Conservation (phyloP, 2,888 invertebrate genomes). For the Lycophotia porphyrea region DNA sequence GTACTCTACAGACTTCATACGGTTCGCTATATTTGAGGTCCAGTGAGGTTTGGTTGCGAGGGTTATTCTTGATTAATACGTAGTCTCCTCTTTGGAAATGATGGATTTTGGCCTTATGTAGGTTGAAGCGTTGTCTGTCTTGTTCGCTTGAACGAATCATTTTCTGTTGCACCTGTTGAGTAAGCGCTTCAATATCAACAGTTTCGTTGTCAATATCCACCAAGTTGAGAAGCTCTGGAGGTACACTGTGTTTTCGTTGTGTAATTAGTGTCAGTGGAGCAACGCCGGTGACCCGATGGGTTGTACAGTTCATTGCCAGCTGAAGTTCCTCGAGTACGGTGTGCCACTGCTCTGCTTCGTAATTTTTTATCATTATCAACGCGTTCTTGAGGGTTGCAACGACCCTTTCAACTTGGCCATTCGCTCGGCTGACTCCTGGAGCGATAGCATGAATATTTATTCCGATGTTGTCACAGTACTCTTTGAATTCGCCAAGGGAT, state of each 20-base stretch:
- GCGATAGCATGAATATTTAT: slow-evolving; percentile 44
- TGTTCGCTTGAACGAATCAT: slow-evolving; percentile 3
- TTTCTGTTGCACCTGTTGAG: slow-evolving; percentile 29
- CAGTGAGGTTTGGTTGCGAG: slow-evolving; percentile 41
- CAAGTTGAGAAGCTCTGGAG: slow-evolving; percentile 34
- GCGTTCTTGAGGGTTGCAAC: slow-evolving; percentile 60
- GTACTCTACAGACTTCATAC: slow-evolving; percentile 5
- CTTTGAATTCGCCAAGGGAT: slow-evolving; percentile 51
- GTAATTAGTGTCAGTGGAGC: slow-evolving; percentile 32
- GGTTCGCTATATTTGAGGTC: slow-evolving; percentile 44
- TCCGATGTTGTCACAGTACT: slow-evolving; percentile 44
- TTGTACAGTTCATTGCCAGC: slow-evolving; percentile 31
- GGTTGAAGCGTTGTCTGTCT: slow-evolving; percentile 28
- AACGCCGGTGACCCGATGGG: slow-evolving; percentile 24
- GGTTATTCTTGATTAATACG: slow-evolving; percentile 43
- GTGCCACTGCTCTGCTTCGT: slow-evolving; percentile 23
- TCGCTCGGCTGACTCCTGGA: slow-evolving; percentile 53
- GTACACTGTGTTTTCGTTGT: slow-evolving; percentile 28
- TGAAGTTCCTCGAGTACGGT: slow-evolving; percentile 23
- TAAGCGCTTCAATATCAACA: neutral
- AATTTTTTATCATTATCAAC: too few species aligned
- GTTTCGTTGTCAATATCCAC: slow-evolving; percentile 28
- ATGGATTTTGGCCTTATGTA: slow-evolving; percentile 22
- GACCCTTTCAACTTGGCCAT: slow-evolving; percentile 50
- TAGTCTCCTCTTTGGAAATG: slow-evolving; percentile 31